Percentiles rank a stretch among this genome's conserved stretches.
These are phyloP conservation scores for Perdita meconis DNA, from an alignment of 2,888 invertebrate genomes.

Conservation along the genomic window DNA sequence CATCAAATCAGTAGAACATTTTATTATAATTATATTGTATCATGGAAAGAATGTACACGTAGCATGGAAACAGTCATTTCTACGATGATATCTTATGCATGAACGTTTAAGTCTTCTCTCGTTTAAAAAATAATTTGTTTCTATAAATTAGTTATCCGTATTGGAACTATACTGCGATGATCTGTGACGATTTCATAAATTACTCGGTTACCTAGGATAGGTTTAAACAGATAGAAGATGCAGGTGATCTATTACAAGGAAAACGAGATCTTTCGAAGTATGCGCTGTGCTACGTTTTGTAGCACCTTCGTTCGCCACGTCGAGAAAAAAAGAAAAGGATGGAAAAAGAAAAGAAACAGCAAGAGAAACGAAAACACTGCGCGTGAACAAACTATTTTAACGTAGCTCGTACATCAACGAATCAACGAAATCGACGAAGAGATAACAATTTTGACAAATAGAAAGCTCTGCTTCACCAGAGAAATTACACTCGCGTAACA, in stretches of 20 bases:
- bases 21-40: constrained; percentile 25
- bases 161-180: constrained; percentile 17
- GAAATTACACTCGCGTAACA: neutral
- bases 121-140: constrained; percentile 41
- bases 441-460: constrained; percentile 37
- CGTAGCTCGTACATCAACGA: constrained; percentile 16
- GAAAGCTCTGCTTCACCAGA: neutral
- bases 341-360: neutral
- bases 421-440: constrained; percentile 24
- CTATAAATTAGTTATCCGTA: constrained; percentile 18
- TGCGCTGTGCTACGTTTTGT: neutral
- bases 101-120: constrained; percentile 15
- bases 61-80: too few species aligned
- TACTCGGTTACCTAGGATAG: neutral
- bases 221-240: neutral
- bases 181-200: constrained; percentile 2
- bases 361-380: constrained; percentile 23
- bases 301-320: constrained; percentile 3
- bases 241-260: neutral
- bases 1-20: constrained; percentile 39
- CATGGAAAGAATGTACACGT: constrained; percentile 41
- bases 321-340: constrained; percentile 9
- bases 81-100: neutral
- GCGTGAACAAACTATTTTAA: neutral
- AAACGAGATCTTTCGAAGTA: constrained; percentile 1